Conservation (phyloP, 2,888 invertebrate genomes). For the Encarsia formosa region DNA sequence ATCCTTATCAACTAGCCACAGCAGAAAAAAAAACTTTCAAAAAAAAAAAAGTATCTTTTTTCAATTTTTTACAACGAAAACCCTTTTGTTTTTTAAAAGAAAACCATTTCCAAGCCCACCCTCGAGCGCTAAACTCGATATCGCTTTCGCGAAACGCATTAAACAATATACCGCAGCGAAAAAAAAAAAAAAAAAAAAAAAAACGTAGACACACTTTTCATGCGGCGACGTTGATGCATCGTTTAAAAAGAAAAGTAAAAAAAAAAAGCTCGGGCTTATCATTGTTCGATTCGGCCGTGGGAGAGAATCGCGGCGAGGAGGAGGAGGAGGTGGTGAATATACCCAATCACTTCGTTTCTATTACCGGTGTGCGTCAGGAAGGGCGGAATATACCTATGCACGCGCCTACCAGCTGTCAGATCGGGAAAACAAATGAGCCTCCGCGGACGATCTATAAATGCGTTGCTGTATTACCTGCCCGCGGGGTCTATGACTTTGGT, state of each 20-base stretch:
- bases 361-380: slow-evolving; percentile 42
- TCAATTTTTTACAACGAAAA: too few relatives aligned
- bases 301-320: neutral
- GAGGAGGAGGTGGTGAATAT: neutral
- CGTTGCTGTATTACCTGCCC: too few relatives aligned
- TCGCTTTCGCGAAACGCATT: too few relatives aligned
- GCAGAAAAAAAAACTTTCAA: too few relatives aligned
- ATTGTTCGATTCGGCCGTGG: slow-evolving; percentile 11
- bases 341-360: slow-evolving; percentile 45
- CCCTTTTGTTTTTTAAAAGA: too few relatives aligned
- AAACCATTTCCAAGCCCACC: too few relatives aligned
- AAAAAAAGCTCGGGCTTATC: slow-evolving; percentile 3
- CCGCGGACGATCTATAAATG: too few relatives aligned
- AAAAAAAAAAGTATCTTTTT: too few relatives aligned
- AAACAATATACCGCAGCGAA: neutral
- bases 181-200: slow-evolving; percentile 1
- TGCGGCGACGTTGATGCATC: neutral
- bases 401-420: slow-evolving; percentile 22
- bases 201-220: neutral
- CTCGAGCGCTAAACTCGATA: too few relatives aligned
- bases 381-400: slow-evolving; percentile 18
- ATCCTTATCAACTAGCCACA: too few relatives aligned
- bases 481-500: too few relatives aligned
- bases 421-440: slow-evolving; percentile 30
- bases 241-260: slow-evolving; percentile 15